phyloP scores from a whole-genome alignment of 2,113 vertebrate genomes.

The Protobothrops flavoviridis region DNA sequence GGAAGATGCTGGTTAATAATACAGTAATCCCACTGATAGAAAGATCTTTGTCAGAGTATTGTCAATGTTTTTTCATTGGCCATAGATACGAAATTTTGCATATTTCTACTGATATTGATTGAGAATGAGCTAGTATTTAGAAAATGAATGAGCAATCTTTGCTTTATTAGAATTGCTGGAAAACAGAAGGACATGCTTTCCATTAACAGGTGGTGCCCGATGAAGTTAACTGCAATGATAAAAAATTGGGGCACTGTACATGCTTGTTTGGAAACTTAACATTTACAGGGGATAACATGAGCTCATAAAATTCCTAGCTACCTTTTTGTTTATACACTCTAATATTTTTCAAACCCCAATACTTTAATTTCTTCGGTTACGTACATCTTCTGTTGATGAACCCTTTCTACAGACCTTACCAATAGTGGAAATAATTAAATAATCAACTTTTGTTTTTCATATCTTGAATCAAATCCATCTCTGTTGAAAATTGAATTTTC shows the following conservation, averaged over 20 bases:
- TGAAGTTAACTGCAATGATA: background rate
- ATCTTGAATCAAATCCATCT: background rate
- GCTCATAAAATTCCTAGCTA: background rate
- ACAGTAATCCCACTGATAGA: background rate
- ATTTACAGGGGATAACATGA: background rate
- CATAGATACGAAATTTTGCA: background rate
- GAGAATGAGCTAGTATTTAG: background rate
- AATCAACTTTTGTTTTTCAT: background rate
- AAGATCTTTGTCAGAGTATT: background rate
- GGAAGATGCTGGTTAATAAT: background rate
- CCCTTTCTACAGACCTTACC: background rate
- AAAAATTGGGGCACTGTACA: background rate
- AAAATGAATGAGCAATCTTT: background rate
- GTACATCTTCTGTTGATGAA: background rate
- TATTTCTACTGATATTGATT: background rate
- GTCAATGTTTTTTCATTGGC: background rate
- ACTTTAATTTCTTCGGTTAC: background rate
- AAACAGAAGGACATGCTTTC: background rate
- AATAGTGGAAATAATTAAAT: background rate
- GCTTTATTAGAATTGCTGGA: background rate
- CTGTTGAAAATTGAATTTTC: background rate
- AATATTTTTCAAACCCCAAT: background rate
- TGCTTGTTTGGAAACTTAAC: background rate
- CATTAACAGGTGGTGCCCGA: background rate
- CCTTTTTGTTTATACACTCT: background rate